Evolutionary conservation across 2,888 invertebrate species (phyloP).

Genomic region (Tipula lateralis): DNA sequence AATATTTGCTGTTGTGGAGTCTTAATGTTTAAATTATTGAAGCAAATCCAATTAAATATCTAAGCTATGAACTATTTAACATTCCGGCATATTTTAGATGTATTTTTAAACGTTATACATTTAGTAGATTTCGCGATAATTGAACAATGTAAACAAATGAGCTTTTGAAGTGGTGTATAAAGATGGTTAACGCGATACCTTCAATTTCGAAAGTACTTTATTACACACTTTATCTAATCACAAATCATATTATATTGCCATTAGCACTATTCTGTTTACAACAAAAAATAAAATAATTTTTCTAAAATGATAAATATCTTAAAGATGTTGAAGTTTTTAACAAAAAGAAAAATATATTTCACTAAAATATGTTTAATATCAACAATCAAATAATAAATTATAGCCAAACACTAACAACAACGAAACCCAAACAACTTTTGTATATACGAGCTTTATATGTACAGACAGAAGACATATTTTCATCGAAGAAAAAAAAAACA

Average conservation of each 20-base stretch:
- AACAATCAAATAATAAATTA: conserved; percentile 1
- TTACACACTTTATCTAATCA: not conserved
- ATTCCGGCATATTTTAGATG: no score
- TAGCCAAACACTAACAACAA: not conserved
- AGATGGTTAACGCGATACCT: no score
- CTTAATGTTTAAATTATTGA: no score
- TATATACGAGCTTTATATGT: not conserved
- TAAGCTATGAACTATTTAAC: no score
- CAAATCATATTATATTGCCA: not conserved
- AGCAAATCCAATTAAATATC: no score
- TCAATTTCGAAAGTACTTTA: no score
- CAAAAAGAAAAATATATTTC: not conserved
- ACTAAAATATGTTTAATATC: not conserved
- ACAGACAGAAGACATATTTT: not conserved
- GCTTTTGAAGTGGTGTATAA: no score
- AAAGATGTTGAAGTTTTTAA: not conserved
- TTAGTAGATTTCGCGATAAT: no score
- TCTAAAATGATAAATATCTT: not conserved
- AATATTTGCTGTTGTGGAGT: no score
- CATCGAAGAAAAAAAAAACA: not conserved
- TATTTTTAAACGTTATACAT: no score
- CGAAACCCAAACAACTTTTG: not conserved
- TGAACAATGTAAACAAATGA: no score
- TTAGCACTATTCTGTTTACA: not conserved
- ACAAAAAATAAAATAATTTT: not conserved